Evolutionary conservation across 2,797 vertebrate genomes (phyloP).

Genomic region (Harpagifer antarcticus): DNA sequence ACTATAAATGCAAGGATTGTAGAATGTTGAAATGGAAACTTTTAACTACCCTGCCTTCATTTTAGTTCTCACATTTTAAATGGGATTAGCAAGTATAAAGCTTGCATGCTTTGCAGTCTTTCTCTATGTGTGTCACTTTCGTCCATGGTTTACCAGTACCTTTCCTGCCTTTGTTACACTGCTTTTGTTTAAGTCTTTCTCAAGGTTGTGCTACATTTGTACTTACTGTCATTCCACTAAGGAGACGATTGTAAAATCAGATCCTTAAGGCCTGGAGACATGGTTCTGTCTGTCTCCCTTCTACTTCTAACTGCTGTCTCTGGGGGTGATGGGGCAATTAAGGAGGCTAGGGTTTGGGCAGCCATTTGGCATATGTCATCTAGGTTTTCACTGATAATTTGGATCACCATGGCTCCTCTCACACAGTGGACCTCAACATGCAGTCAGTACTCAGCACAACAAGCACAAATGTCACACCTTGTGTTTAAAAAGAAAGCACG

Average conservation of each 20-base stretch:
- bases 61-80: not conserved
- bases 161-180: conserved; percentile 64
- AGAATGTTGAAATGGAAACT: not conserved
- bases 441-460: conserved; percentile 54
- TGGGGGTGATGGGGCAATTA: conserved; percentile 61
- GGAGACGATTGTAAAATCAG: conserved; percentile 64
- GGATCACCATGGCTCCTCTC: conserved; percentile 49
- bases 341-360: conserved; percentile 57
- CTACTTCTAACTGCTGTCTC: conserved; percentile 26
- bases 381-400: conserved; percentile 74
- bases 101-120: conserved; percentile 7
- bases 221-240: conserved; percentile 43
- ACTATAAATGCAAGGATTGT: conserved; percentile 8
- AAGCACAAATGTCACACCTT: conserved; percentile 60
- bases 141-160: conserved; percentile 20
- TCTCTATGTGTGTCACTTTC: conserved; percentile 31
- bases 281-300: conserved; percentile 47
- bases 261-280: conserved; percentile 46
- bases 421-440: conserved; percentile 45
- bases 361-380: conserved; percentile 81
- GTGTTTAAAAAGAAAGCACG: conserved; percentile 42
- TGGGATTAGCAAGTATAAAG: not conserved
- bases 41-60: not conserved
- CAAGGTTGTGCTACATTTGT: conserved; percentile 64
- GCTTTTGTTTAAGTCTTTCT: conserved; percentile 61